phyloP scores from a whole-genome alignment of 2,113 vertebrate species.

The Origma solitaria region DNA sequence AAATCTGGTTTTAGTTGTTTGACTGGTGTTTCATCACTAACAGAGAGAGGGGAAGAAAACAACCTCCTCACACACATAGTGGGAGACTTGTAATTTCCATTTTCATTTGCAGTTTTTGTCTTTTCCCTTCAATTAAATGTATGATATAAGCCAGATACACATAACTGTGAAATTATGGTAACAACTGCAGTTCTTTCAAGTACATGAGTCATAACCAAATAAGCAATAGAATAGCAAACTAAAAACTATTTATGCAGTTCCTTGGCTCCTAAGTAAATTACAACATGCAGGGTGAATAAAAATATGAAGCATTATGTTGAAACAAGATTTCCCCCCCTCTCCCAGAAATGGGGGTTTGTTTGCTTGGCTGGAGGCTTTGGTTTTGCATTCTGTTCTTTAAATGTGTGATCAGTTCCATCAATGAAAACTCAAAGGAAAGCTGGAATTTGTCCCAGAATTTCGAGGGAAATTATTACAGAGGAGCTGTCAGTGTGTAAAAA shows the following conservation, averaged over 20 bases:
- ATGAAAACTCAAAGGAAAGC: slow-evolving; percentile 2
- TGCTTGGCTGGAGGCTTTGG: slow-evolving; percentile 8
- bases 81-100: background rate
- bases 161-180: slow-evolving; percentile 12
- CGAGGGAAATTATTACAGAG: background rate
- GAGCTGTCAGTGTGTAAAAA: background rate
- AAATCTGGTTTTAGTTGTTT: background rate
- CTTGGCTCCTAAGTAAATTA: background rate
- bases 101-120: slow-evolving; percentile 31
- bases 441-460: slow-evolving; percentile 23
- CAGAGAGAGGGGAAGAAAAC: background rate
- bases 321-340: background rate
- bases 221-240: background rate
- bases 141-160: slow-evolving; percentile 12
- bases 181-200: slow-evolving; percentile 16
- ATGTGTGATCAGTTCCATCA: slow-evolving; percentile 15
- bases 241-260: background rate
- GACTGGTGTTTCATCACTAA: background rate
- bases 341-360: background rate
- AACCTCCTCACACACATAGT: background rate
- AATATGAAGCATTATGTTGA: background rate
- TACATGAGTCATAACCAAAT: background rate
- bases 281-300: background rate
- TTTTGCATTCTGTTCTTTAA: slow-evolving; percentile 5
- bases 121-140: background rate